A percentile compares a stretch with the other conserved stretches of the same genome.
Conservation (phyloP, 2,888 invertebrate genomes). For the Heteromyza rotundicornis region DNA sequence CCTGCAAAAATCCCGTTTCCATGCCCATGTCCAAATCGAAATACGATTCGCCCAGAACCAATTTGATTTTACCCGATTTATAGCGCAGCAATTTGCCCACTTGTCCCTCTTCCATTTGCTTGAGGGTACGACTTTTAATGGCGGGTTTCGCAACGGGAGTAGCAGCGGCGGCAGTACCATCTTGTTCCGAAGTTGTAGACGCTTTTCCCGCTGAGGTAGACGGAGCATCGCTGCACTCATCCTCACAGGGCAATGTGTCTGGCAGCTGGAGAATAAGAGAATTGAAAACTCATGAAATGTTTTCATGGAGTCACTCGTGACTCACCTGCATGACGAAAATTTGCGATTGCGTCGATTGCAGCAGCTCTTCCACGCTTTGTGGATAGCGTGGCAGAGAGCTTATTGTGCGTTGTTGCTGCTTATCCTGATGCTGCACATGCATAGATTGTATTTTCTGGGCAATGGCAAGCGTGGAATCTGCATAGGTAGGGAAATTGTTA, state of each 20-base stretch:
- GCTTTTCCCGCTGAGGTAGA: neutral
- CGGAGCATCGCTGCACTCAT: slow-evolving; percentile 37
- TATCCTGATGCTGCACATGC: slow-evolving; percentile 37
- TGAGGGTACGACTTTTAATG: slow-evolving; percentile 31
- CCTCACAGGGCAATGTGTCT: slow-evolving; percentile 48
- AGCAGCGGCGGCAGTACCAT: neutral
- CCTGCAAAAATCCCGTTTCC: slow-evolving; percentile 67
- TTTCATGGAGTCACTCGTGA: neutral
- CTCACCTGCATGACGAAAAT: slow-evolving; percentile 57
- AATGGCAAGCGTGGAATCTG: slow-evolving; percentile 38
- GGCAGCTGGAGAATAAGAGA: slow-evolving; percentile 46
- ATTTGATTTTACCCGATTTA: slow-evolving; percentile 67
- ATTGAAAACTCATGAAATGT: neutral
- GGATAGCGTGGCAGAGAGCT: slow-evolving; percentile 45
- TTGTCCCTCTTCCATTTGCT: slow-evolving; percentile 66
- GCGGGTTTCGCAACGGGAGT: slow-evolving; percentile 24
- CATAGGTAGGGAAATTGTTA: neutral
- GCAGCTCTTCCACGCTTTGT: slow-evolving; percentile 46
- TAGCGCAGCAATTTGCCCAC: slow-evolving; percentile 68
- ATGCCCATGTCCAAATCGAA: slow-evolving; percentile 69
- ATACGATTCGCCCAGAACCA: slow-evolving; percentile 66
- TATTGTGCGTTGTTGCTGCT: slow-evolving; percentile 24
- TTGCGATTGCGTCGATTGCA: slow-evolving; percentile 48
- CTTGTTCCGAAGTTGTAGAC: neutral
- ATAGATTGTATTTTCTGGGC: slow-evolving; percentile 44